Conservation (phyloP, 2,888 invertebrate genomes). For the Yponomeuta plumbellus region DNA sequence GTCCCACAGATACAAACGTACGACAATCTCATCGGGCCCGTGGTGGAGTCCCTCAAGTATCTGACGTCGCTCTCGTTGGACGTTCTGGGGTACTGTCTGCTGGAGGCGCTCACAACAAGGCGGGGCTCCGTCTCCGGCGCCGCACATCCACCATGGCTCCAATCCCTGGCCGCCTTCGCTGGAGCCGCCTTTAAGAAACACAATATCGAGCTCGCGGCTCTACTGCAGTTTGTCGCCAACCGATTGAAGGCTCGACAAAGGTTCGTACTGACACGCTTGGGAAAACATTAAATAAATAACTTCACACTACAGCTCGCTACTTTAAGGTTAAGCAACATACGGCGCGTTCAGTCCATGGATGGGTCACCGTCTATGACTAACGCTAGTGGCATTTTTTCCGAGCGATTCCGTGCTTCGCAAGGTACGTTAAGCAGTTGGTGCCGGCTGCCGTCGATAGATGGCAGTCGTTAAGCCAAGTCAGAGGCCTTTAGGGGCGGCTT, state of each 20-base stretch:
- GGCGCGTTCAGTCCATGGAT: too few species aligned
- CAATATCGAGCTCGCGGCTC: slow-evolving; percentile 94
- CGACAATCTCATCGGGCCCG: slow-evolving; percentile 96
- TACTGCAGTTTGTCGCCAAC: slow-evolving; percentile 98
- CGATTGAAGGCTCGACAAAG: slow-evolving; percentile 97
- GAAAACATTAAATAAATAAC: too few species aligned
- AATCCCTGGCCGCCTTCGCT: slow-evolving; percentile 95
- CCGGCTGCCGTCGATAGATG: too few species aligned
- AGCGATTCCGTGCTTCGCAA: too few species aligned
- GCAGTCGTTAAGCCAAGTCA: too few species aligned
- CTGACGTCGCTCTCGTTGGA: slow-evolving; percentile 96
- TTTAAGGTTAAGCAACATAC: too few species aligned
- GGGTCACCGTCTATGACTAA: too few species aligned
- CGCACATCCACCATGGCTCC: slow-evolving; percentile 94
- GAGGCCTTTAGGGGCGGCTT: too few species aligned
- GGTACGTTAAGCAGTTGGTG: too few species aligned
- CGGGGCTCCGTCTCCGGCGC: slow-evolving; percentile 76
- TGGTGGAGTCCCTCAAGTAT: slow-evolving; percentile 98
- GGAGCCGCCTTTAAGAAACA: slow-evolving; percentile 98
- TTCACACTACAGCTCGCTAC: too few species aligned
- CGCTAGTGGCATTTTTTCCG: too few species aligned
- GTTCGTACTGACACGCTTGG: slow-evolving; percentile 50
- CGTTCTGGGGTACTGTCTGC: slow-evolving; percentile 95
- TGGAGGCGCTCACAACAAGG: slow-evolving; percentile 88
- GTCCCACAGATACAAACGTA: slow-evolving; percentile 88